A percentile compares a stretch with the other conserved stretches of the same genome.
These are phyloP conservation scores for Scomber japonicus DNA, from an alignment of 2,113 vertebrate species.

Conservation along the genomic window DNA sequence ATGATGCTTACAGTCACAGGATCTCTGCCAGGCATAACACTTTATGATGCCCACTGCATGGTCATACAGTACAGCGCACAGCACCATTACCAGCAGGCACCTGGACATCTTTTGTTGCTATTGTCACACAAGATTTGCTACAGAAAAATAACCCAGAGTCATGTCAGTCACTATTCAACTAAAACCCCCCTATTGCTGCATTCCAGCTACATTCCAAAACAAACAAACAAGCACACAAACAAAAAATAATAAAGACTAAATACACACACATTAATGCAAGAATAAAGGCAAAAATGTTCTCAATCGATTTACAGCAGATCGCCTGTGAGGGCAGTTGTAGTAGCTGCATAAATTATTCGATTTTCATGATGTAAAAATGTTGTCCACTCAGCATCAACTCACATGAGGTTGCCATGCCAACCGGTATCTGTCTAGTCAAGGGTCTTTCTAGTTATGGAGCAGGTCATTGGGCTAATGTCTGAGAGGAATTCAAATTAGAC, in stretches of 20 bases:
- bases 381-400: neutral
- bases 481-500: conserved; percentile 45
- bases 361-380: neutral
- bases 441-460: conserved; percentile 21
- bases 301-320: neutral
- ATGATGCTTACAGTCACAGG: conserved; percentile 10
- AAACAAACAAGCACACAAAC: too few species aligned
- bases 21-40: conserved; percentile 15
- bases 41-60: conserved; percentile 3
- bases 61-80: neutral
- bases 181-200: neutral
- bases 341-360: neutral
- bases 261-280: neutral
- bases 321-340: neutral
- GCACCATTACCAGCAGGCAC: conserved; percentile 38
- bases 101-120: conserved; percentile 30
- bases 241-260: neutral
- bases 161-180: too few species aligned
- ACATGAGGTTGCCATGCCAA: conserved; percentile 58
- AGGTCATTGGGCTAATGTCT: conserved; percentile 54
- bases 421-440: conserved; percentile 27
- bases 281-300: neutral
- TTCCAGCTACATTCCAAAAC: neutral
- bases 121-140: neutral
- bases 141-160: too few species aligned